Evolutionary conservation across 2,113 vertebrate genomes (phyloP).

Genomic region (Microcebus griseorufus): DNA sequence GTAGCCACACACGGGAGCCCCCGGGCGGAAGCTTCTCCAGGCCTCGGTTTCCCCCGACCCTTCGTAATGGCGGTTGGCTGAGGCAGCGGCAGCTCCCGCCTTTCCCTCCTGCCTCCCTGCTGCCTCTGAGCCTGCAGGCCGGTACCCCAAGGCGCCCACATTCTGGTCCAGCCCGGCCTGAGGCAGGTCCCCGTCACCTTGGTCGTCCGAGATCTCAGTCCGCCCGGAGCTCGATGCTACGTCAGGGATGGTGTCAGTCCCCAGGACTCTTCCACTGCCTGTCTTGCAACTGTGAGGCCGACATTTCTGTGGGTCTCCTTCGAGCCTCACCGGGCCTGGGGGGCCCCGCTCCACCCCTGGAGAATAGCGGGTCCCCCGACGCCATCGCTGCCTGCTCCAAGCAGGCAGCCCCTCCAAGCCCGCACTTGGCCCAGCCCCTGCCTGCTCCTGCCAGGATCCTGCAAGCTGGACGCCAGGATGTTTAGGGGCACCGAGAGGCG

Average conservation of each 20-base stretch:
- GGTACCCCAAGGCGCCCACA: not conserved
- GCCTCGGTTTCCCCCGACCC: not conserved
- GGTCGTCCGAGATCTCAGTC: not conserved
- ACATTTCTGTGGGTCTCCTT: not conserved
- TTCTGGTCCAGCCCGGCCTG: accelerated
- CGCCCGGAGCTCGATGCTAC: not conserved
- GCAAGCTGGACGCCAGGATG: not conserved
- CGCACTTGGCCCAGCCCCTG: too few species aligned
- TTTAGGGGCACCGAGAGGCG: not conserved
- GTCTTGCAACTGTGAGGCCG: not conserved
- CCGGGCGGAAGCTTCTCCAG: not conserved
- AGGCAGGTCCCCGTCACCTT: not conserved
- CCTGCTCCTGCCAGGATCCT: too few species aligned
- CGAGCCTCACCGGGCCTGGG: not conserved
- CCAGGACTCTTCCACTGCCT: not conserved
- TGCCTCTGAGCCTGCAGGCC: not conserved
- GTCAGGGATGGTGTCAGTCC: not conserved
- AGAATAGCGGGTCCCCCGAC: too few species aligned
- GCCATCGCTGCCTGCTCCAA: accelerated
- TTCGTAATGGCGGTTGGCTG: not conserved
- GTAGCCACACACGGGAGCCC: not conserved
- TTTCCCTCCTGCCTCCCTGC: not conserved
- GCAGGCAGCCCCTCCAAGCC: too few species aligned
- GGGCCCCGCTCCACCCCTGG: not conserved
- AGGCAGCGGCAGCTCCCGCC: not conserved